Evolutionary conservation across 2,888 invertebrate species (phyloP), one percentile per base, ranked within the genome.

Genomic region (Hydrotaea cyrtoneurina): DNA sequence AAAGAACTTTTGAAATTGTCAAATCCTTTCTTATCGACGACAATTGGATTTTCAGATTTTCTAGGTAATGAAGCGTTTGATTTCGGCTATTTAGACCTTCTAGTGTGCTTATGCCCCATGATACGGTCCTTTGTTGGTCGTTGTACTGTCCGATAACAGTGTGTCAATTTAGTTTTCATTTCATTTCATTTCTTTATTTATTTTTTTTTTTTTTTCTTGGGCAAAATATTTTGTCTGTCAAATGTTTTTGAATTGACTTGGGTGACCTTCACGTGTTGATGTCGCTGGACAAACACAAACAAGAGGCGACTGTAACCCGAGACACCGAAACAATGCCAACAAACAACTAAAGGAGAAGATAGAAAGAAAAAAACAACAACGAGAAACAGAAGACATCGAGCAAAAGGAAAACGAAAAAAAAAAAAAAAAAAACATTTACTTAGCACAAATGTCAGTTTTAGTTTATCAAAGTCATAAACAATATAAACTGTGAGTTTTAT

Each of bases 381-480:
- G n/a, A n/a, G n/a, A n/a, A n/a, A n/a, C n/a, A 19, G 19, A 57
- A 21, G 21, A 21, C 23, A n/a, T n/a, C n/a, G n/a, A n/a, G n/a
- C 23, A 11, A 15, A 7, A 31, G 7, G 7, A 31, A 31, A 31
- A 31, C 3, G 31, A 31, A 2, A 7, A 31, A 31, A 31, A 26
- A 13, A 59, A 26, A 26, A 26, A 26, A 26, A 59, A 2, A 23
- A 23, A 15, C 23, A 23, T 53, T 53, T 4, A n/a, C 26, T 59
- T 15, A 59, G 23, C 17, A 23, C 26, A 23, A 50, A 26, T 19
- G 26, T 31, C 15, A 13, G 43, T 76, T 53, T 76, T 76, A 23
- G 59, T 59, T 59, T 59, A 23, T 59, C 11, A 59, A 59, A 23
- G 59, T 26, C 59, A 23, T 13, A 59, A 59, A 59, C 59, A 59